A percentile compares a stretch with the other conserved stretches of the same genome.
These are phyloP conservation scores for Nomada flava DNA, from an alignment of 2,888 invertebrate species.

Conservation along the genomic window DNA sequence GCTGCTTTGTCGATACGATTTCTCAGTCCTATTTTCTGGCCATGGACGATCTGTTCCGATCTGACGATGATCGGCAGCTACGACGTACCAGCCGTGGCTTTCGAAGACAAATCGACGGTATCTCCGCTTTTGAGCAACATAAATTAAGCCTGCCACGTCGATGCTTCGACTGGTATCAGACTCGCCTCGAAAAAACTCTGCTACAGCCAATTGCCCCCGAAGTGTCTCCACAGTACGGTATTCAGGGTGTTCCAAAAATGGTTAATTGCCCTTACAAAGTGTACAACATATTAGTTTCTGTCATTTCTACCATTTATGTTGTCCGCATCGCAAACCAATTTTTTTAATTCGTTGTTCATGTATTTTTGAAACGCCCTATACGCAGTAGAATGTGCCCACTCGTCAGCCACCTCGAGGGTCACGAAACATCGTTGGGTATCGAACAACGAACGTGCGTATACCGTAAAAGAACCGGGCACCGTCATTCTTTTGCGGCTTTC, in stretches of 20 bases:
- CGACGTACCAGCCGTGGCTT: slow-evolving; percentile 24
- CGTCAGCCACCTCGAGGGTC: slow-evolving; percentile 40
- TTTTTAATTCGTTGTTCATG: too few relatives aligned
- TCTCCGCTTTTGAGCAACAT: slow-evolving; percentile 74
- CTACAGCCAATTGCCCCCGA: slow-evolving; percentile 22
- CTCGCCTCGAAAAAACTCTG: slow-evolving; percentile 51
- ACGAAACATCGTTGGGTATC: not conserved
- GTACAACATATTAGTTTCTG: not conserved
- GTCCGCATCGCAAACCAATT: too few relatives aligned
- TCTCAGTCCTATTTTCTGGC: slow-evolving; percentile 26
- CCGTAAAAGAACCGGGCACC: slow-evolving; percentile 55
- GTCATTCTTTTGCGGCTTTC: slow-evolving; percentile 59
- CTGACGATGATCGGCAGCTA: slow-evolving; percentile 13
- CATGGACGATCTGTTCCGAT: slow-evolving; percentile 12
- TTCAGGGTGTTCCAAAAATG: not conserved
- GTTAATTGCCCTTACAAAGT: not conserved
- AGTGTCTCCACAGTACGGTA: not conserved
- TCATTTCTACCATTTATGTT: slow-evolving; percentile 32
- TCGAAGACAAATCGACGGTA: slow-evolving; percentile 69
- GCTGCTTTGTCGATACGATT: slow-evolving; percentile 41
- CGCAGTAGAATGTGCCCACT: not conserved
- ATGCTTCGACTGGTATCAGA: not conserved
- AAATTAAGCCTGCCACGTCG: slow-evolving; percentile 66
- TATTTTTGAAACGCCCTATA: not conserved
- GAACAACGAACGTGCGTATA: slow-evolving; percentile 41